Percentiles rank a stretch among this genome's conserved stretches.
Evolutionary conservation across 2,797 vertebrate genomes (phyloP).

Genomic region (Sebastes jordani): DNA sequence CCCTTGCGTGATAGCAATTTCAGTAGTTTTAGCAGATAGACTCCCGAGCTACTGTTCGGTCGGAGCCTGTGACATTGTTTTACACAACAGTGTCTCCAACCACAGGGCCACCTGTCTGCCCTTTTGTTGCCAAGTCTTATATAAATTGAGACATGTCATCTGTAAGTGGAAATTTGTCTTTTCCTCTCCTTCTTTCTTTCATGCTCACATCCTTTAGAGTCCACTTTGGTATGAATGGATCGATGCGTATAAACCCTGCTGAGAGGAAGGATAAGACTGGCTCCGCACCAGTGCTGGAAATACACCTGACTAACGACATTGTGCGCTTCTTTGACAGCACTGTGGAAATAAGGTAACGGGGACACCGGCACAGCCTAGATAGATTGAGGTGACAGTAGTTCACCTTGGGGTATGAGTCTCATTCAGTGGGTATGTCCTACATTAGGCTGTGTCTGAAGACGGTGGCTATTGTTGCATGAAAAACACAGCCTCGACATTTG

Average conservation of each 20-base stretch:
- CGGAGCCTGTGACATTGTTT: neutral
- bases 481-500: slow-evolving; percentile 57
- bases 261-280: slow-evolving; percentile 71
- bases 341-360: slow-evolving; percentile 87
- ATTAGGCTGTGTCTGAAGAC: slow-evolving; percentile 54
- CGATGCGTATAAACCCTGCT: slow-evolving; percentile 86
- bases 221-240: slow-evolving; percentile 97
- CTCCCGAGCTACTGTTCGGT: neutral
- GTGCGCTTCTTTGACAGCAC: slow-evolving; percentile 91
- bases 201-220: slow-evolving; percentile 77
- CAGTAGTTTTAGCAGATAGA: neutral
- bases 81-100: neutral
- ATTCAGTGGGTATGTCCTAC: slow-evolving; percentile 62
- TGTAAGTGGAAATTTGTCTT: slow-evolving; percentile 14
- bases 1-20: neutral
- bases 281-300: slow-evolving; percentile 78
- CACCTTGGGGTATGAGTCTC: slow-evolving; percentile 70
- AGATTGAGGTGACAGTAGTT: slow-evolving; percentile 72
- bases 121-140: slow-evolving; percentile 1
- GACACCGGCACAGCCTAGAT: slow-evolving; percentile 49
- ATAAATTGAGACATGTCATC: neutral
- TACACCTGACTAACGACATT: slow-evolving; percentile 86
- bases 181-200: neutral
- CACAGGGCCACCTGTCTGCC: neutral
- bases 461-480: slow-evolving; percentile 49